A percentile compares a stretch with the other conserved stretches of the same genome.
These are phyloP conservation scores for Pterostichus madidus DNA, from an alignment of 2,888 invertebrate genomes.

Conservation along the genomic window DNA sequence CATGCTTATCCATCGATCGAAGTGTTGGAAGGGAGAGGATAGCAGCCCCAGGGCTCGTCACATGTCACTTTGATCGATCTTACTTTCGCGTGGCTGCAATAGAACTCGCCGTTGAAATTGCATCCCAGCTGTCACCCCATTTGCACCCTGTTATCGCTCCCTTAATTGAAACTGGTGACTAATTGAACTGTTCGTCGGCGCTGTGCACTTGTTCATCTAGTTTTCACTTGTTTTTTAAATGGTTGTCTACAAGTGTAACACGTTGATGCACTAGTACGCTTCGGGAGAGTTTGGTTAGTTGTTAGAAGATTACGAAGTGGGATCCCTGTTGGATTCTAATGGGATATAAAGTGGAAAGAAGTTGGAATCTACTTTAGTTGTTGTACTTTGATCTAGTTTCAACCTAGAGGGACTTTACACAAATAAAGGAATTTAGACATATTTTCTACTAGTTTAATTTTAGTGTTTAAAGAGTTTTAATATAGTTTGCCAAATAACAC, in stretches of 20 bases:
- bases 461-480: too few relatives aligned
- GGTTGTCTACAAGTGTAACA: slow-evolving; percentile 1
- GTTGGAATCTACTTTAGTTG: slow-evolving; percentile 17
- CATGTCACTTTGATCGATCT: slow-evolving; percentile 44
- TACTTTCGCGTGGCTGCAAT: background rate
- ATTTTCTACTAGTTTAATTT: background rate
- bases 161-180: slow-evolving; percentile 36
- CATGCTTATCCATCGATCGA: slow-evolving; percentile 33
- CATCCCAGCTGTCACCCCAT: slow-evolving; percentile 1
- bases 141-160: slow-evolving; percentile 23
- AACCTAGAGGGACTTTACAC: background rate
- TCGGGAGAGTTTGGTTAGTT: slow-evolving; percentile 21
- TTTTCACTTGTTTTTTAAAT: slow-evolving; percentile 25
- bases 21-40: background rate
- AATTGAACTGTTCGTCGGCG: slow-evolving; percentile 27
- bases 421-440: background rate
- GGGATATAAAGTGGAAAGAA: slow-evolving; percentile 37
- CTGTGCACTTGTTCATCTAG: slow-evolving; percentile 20
- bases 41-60: slow-evolving; percentile 8
- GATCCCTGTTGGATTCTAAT: slow-evolving; percentile 32
- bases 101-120: slow-evolving; percentile 21
- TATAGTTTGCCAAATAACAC: background rate
- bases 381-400: slow-evolving; percentile 40
- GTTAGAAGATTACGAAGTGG: slow-evolving; percentile 26
- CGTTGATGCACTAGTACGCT: background rate